A percentile compares a stretch with the other conserved stretches of the same genome.
Conservation (phyloP, 2,113 vertebrate species). For the Carassius carassius region DNA sequence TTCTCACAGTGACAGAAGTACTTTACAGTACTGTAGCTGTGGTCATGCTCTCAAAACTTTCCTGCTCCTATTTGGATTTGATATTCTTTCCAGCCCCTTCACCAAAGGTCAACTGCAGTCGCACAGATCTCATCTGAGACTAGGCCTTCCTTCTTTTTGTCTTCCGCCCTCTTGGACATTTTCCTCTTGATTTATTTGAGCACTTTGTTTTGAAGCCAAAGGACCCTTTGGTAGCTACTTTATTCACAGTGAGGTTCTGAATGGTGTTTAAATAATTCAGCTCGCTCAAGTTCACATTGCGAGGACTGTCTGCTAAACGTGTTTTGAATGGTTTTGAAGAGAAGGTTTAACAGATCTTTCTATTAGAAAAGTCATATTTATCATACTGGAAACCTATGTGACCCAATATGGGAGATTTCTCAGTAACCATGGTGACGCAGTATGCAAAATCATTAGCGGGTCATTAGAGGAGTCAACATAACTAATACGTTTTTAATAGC, state of each 20-base stretch:
- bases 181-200: neutral
- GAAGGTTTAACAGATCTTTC: too few relatives aligned
- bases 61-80: neutral
- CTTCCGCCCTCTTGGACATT: neutral
- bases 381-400: neutral
- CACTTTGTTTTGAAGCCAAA: neutral
- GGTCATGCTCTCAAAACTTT: neutral
- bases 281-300: too few relatives aligned
- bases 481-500: conserved; percentile 52
- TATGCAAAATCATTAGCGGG: conserved; percentile 46
- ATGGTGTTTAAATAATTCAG: too few relatives aligned
- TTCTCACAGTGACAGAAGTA: too few relatives aligned
- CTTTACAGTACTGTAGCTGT: neutral
- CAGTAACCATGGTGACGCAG: conserved; percentile 46
- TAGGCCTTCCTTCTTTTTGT: neutral
- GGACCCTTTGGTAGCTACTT: neutral
- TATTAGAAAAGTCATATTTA: too few relatives aligned
- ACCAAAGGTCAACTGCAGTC: neutral
- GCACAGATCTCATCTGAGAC: neutral
- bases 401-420: neutral
- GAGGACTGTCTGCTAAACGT: too few relatives aligned
- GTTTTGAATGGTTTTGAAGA: too few relatives aligned
- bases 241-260: neutral
- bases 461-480: conserved; percentile 60
- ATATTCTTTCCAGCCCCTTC: neutral